phyloP scores from a whole-genome alignment of 1,140 invertebrate genomes.

The Lordiphosa clarofinis region DNA sequence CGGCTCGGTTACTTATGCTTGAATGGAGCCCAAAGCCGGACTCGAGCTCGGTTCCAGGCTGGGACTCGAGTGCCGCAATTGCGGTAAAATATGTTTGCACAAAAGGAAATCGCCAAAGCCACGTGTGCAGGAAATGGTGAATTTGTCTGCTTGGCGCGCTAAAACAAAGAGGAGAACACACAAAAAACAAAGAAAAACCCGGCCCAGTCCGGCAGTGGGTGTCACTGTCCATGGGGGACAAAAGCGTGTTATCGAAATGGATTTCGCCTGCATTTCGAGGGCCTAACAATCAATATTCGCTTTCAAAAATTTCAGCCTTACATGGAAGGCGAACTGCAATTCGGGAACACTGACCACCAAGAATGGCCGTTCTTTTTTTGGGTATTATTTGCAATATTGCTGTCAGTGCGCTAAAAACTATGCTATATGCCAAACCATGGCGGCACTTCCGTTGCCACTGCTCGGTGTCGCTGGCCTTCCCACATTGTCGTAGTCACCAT shows the following conservation, averaged over 20 bases:
- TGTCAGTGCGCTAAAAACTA: conserved; percentile 56
- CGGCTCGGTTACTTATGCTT: conserved; percentile 60
- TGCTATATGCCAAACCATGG: conserved; percentile 57
- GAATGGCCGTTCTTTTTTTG: conserved; percentile 11
- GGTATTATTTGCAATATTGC: conserved; percentile 64
- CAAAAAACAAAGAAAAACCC: conserved; percentile 9
- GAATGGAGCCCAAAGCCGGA: conserved; percentile 44
- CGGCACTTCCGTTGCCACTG: conserved; percentile 62
- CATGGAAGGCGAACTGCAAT: background rate
- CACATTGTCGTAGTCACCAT: conserved; percentile 11
- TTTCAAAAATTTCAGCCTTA: background rate
- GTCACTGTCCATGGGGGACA: background rate
- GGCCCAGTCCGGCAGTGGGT: conserved; percentile 2
- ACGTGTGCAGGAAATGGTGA: conserved; percentile 71
- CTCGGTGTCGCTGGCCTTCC: conserved; percentile 24
- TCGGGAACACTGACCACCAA: conserved; percentile 24
- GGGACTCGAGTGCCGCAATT: conserved; percentile 59
- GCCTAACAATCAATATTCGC: background rate
- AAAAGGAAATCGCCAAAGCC: conserved; percentile 75
- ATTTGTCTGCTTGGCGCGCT: conserved; percentile 63
- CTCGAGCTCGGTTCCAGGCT: conserved; percentile 5
- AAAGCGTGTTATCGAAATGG: background rate
- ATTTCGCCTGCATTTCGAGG: background rate
- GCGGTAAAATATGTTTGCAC: conserved; percentile 76
- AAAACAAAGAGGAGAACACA: conserved; percentile 44